Evolutionary conservation across 2,888 invertebrate species (phyloP).

Genomic region (Drosophila kuntzei): DNA sequence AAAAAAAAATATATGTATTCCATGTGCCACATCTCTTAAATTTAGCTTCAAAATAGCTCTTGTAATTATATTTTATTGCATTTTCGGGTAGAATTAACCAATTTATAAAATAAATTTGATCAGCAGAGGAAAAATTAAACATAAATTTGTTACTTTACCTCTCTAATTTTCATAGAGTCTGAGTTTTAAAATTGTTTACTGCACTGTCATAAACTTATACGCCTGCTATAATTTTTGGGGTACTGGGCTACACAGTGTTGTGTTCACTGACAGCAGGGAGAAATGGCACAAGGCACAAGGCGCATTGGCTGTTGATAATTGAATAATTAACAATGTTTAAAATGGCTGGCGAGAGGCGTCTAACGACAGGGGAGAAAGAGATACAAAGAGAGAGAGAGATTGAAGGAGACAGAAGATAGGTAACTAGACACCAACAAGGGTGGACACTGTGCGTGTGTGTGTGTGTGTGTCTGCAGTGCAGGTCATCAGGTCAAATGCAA

Average conservation of each 20-base stretch:
- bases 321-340: slow-evolving; percentile 82
- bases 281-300: slow-evolving; percentile 46
- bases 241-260: background rate
- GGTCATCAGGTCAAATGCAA: slow-evolving; percentile 80
- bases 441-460: slow-evolving; percentile 4
- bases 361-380: slow-evolving; percentile 21
- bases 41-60: too few species aligned
- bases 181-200: too few species aligned
- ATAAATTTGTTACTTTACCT: too few species aligned
- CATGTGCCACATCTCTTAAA: too few species aligned
- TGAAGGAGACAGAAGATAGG: slow-evolving; percentile 12
- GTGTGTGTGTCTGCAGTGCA: slow-evolving; percentile 32
- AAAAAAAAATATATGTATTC: too few species aligned
- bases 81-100: too few species aligned
- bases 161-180: too few species aligned
- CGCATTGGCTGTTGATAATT: slow-evolving; percentile 74
- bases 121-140: too few species aligned
- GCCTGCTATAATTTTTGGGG: background rate
- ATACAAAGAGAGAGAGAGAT: background rate
- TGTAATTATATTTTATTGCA: too few species aligned
- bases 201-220: background rate
- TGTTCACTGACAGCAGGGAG: slow-evolving; percentile 14
- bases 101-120: too few species aligned
- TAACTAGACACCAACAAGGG: slow-evolving; percentile 17
- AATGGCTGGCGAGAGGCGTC: slow-evolving; percentile 57